Percentiles rank a stretch among this genome's conserved stretches.
Evolutionary conservation across 2,113 vertebrate genomes (phyloP).

Genomic region (Picathartes gymnocephalus): DNA sequence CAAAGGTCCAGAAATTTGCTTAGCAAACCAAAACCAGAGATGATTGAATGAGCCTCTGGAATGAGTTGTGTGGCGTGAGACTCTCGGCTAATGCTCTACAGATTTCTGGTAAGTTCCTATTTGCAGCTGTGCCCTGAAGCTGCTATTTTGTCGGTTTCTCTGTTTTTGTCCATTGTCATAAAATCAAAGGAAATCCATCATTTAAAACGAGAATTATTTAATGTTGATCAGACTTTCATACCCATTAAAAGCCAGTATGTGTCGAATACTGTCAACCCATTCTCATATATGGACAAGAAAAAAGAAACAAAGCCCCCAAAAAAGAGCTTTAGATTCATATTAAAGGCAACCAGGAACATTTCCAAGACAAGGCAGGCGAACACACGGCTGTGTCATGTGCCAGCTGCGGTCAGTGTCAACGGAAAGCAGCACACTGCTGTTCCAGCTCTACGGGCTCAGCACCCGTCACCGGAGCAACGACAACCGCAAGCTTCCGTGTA

Average conservation of each 20-base stretch:
- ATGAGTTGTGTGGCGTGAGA: fast-evolving
- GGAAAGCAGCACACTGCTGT: not conserved
- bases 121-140: no score
- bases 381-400: fast-evolving
- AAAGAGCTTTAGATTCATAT: not conserved
- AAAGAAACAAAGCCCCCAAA: not conserved
- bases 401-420: no score
- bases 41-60: not conserved
- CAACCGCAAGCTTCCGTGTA: no score
- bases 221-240: not conserved
- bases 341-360: not conserved
- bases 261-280: no score
- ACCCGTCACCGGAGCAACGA: not conserved
- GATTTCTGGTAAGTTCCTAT: not conserved
- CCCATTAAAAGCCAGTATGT: fast-evolving
- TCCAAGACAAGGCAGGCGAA: not conserved
- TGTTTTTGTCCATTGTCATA: not conserved
- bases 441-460: not conserved
- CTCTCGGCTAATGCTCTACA: not conserved
- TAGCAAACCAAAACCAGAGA: not conserved
- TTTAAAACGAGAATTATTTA: not conserved
- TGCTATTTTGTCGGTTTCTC: not conserved
- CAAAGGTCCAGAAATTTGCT: not conserved
- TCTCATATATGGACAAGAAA: not conserved
- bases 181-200: not conserved